Percentiles rank a stretch among this genome's conserved stretches.
Evolutionary conservation across 2,113 vertebrate genomes (phyloP).

Genomic region (Neopipo cinnamomea): DNA sequence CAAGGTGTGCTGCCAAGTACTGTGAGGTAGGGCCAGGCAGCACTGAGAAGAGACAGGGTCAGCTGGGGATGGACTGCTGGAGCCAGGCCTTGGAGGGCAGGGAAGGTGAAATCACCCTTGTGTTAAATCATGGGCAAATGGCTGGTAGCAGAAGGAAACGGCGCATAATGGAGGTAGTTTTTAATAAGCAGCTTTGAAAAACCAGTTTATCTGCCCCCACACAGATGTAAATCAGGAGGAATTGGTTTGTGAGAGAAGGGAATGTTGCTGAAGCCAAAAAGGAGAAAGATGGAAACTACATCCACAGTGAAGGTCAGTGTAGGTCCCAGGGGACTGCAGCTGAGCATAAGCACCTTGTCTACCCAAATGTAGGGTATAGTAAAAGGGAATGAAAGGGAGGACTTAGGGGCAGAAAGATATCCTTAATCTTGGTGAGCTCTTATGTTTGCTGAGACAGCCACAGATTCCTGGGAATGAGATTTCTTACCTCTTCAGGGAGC

Average conservation of each 20-base stretch:
- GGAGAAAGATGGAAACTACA: neutral
- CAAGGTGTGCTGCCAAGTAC: conserved; percentile 55
- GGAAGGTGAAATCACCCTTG: neutral
- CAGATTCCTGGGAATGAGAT: conserved; percentile 6
- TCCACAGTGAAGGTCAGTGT: neutral
- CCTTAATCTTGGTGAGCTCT: neutral
- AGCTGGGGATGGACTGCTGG: neutral
- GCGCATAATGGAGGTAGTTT: neutral
- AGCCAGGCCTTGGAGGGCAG: neutral
- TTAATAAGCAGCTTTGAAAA: neutral
- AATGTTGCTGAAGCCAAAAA: neutral
- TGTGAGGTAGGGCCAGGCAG: neutral
- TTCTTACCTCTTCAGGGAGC: neutral
- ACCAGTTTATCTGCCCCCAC: neutral
- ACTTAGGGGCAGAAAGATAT: neutral
- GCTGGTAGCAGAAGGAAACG: neutral
- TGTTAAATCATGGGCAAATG: neutral
- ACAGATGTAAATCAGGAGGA: neutral
- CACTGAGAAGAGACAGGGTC: neutral
- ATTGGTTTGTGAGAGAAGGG: neutral
- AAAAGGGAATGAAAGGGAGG: neutral
- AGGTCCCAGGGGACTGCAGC: neutral
- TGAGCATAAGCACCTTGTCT: neutral
- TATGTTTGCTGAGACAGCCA: neutral
- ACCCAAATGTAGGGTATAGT: neutral